phyloP scores from a whole-genome alignment of 2,888 invertebrate genomes.

The Lasioglossum oenotherae region DNA sequence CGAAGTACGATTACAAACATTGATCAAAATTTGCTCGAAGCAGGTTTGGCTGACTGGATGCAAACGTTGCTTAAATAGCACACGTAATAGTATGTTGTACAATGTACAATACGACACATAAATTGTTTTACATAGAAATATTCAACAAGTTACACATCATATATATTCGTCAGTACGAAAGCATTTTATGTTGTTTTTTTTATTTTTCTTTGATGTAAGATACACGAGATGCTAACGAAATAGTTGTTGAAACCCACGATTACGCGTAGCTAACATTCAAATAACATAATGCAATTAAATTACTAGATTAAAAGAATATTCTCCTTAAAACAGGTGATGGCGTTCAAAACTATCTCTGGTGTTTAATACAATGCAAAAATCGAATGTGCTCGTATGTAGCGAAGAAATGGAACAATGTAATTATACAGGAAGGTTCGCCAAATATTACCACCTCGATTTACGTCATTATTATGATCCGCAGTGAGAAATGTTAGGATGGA shows the following conservation, averaged over 20 bases:
- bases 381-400: conserved; percentile 15
- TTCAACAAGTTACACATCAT: conserved; percentile 24
- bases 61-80: conserved; percentile 29
- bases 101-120: conserved; percentile 45
- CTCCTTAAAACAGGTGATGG: conserved; percentile 40
- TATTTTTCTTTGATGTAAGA: conserved; percentile 15
- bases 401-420: conserved; percentile 35
- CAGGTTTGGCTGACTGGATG: too few relatives aligned
- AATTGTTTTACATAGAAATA: conserved; percentile 45
- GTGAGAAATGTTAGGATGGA: not conserved
- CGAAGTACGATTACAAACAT: too few relatives aligned
- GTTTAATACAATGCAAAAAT: conserved; percentile 31
- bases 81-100: conserved; percentile 22
- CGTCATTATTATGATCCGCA: not conserved
- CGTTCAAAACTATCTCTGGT: conserved; percentile 31
- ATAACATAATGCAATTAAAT: conserved; percentile 35
- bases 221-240: conserved; percentile 21
- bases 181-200: conserved; percentile 17
- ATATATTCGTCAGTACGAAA: conserved; percentile 31
- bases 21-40: too few relatives aligned
- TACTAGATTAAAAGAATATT: conserved; percentile 52
- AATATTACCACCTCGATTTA: not conserved
- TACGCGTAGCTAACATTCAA: conserved; percentile 34
- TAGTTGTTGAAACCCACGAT: conserved; percentile 24
- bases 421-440: conserved; percentile 12